phyloP scores from a whole-genome alignment of 2,888 invertebrate genomes.

The Crematogaster levior region DNA sequence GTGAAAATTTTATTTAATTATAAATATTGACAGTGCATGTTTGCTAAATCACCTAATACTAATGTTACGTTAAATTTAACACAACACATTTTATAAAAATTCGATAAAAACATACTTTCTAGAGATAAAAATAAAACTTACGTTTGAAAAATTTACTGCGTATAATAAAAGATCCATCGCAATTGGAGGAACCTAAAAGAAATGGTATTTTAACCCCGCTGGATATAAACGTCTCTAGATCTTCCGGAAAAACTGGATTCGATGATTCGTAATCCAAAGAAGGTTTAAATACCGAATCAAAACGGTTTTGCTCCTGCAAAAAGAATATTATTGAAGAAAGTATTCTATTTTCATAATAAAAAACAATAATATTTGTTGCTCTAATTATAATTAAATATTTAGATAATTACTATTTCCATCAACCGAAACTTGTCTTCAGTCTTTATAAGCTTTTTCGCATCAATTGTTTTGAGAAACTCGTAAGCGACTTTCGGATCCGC shows the following conservation, averaged over 20 bases:
- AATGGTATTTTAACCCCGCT: conserved; percentile 74
- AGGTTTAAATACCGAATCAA: conserved; percentile 66
- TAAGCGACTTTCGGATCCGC: conserved; percentile 74
- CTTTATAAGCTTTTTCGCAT: conserved; percentile 68
- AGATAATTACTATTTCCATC: conserved; percentile 57
- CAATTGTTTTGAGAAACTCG: conserved; percentile 75
- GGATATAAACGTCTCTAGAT: conserved; percentile 53
- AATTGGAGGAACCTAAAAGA: conserved; percentile 75
- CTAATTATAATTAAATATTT: background rate
- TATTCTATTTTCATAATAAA: background rate
- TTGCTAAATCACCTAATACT: background rate
- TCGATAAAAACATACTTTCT: background rate
- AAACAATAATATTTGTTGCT: background rate
- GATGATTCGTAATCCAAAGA: conserved; percentile 72
- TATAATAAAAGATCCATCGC: conserved; percentile 71
- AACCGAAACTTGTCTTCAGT: conserved; percentile 58
- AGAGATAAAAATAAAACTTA: conserved; percentile 5
- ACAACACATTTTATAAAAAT: background rate
- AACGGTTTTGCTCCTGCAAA: conserved; percentile 61
- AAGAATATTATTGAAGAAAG: background rate
- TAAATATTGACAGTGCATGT: background rate
- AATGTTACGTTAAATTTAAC: background rate
- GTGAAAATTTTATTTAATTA: background rate
- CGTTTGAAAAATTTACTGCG: conserved; percentile 17
- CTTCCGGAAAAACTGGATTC: conserved; percentile 73